Conservation (phyloP, 2,113 vertebrate genomes). For the Larimichthys polyactis region DNA sequence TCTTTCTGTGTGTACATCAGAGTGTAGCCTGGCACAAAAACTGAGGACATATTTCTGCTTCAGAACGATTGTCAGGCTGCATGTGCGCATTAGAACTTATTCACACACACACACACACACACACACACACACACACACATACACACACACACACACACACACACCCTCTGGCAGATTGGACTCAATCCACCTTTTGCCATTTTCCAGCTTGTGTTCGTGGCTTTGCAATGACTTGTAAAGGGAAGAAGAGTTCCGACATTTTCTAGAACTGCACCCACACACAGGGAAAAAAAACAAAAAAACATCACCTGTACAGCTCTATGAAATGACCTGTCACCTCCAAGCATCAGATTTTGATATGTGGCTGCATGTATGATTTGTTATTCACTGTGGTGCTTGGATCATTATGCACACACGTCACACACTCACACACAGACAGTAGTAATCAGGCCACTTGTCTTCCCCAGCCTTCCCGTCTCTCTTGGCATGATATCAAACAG, state of each 20-base stretch:
- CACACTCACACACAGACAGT: conserved; percentile 16
- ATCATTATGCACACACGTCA: conserved; percentile 45
- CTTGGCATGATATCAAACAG: conserved; percentile 67
- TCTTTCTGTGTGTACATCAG: conserved; percentile 17
- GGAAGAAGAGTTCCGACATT: not conserved
- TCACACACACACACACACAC: not conserved
- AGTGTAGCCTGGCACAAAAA: conserved; percentile 17
- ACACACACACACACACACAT: not conserved
- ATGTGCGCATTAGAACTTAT: conserved; percentile 1
- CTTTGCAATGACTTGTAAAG: conserved; percentile 1
- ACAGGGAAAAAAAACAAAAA: not conserved
- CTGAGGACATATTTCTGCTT: conserved; percentile 28
- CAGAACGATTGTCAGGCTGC: conserved; percentile 28
- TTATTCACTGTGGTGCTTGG: not conserved
- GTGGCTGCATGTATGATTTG: conserved; percentile 24
- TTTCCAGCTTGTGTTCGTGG: not conserved
- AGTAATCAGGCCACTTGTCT: conserved; percentile 70
- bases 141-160: not conserved
- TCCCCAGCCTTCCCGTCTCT: conserved; percentile 55
- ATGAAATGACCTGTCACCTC: conserved; percentile 12
- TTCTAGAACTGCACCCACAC: not conserved
- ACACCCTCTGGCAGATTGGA: not conserved
- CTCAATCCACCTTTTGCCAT: not conserved
- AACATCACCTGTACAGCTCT: not conserved
- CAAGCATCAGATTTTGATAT: conserved; percentile 1